Conservation (phyloP, 2,888 invertebrate genomes). For the Ctenicera cuprea region DNA sequence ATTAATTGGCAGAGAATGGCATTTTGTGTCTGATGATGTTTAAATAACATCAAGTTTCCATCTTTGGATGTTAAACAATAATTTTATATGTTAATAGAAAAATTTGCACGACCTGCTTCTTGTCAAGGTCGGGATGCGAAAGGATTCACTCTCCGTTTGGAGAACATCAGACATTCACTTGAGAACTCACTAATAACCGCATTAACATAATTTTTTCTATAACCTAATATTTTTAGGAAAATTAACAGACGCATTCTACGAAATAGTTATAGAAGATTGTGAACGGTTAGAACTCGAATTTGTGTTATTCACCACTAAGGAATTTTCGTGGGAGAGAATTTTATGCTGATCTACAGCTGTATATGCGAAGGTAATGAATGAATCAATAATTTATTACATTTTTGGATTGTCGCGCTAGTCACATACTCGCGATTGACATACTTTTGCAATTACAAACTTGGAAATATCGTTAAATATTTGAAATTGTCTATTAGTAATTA, state of each 20-base stretch:
- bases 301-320: conserved; percentile 6
- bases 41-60: conserved; percentile 21
- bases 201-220: background rate
- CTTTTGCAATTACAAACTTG: too few species aligned
- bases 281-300: background rate
- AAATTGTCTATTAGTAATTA: too few species aligned
- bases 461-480: too few species aligned
- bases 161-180: background rate
- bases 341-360: background rate
- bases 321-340: conserved; percentile 26
- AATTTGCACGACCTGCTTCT: conserved; percentile 11
- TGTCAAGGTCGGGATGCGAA: conserved; percentile 4
- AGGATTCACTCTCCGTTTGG: background rate
- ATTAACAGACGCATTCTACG: background rate
- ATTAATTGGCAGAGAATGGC: background rate
- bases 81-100: conserved; percentile 13
- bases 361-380: background rate
- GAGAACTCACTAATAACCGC: background rate
- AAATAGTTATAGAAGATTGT: background rate
- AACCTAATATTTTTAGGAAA: background rate
- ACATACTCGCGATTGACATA: background rate
- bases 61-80: conserved; percentile 14
- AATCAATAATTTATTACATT: background rate
- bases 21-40: background rate
- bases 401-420: background rate